phyloP scores from a whole-genome alignment of 2,113 vertebrate species.

The Proterorhinus semilunaris region DNA sequence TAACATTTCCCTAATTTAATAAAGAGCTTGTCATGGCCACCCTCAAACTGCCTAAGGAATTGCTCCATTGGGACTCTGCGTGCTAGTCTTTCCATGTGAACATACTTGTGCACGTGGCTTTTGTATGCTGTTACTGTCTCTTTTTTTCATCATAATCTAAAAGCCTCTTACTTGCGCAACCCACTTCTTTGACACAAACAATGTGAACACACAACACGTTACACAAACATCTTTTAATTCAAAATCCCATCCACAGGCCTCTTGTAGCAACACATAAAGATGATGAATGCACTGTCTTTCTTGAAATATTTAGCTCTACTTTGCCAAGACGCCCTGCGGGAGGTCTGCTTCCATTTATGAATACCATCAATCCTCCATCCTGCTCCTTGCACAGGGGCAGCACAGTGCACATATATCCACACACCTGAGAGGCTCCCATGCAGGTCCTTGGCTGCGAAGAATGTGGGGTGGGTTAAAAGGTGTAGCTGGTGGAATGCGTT shows the following conservation, averaged over 20 bases:
- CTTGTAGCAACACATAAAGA: slow-evolving; percentile 67
- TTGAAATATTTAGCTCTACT: slow-evolving; percentile 63
- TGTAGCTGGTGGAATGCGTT: slow-evolving; percentile 63
- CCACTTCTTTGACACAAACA: slow-evolving; percentile 39
- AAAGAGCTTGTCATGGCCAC: slow-evolving; percentile 53
- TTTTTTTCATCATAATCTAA: slow-evolving; percentile 51
- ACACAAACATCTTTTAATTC: slow-evolving; percentile 54
- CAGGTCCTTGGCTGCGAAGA: slow-evolving; percentile 52
- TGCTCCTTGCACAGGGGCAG: slow-evolving; percentile 30
- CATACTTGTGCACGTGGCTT: slow-evolving; percentile 59
- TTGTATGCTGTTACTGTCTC: slow-evolving; percentile 53
- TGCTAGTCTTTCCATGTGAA: slow-evolving; percentile 53
- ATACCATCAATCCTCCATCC: slow-evolving; percentile 73
- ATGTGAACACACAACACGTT: slow-evolving; percentile 45
- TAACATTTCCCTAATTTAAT: slow-evolving; percentile 67
- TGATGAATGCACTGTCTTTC: slow-evolving; percentile 73
- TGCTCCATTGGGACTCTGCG: slow-evolving; percentile 56
- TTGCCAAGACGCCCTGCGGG: slow-evolving; percentile 66
- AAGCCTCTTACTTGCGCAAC: slow-evolving; percentile 24
- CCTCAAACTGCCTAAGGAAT: slow-evolving; percentile 55
- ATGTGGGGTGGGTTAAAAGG: slow-evolving; percentile 61
- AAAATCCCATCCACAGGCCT: slow-evolving; percentile 33
- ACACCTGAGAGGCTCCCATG: slow-evolving; percentile 65
- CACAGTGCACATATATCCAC: slow-evolving; percentile 1
- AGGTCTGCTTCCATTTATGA: slow-evolving; percentile 75